Percentiles rank a stretch among this genome's conserved stretches.
Evolutionary conservation across 1,140 invertebrate genomes (phyloP).

Genomic region (Ditylenchus dipsaci): DNA sequence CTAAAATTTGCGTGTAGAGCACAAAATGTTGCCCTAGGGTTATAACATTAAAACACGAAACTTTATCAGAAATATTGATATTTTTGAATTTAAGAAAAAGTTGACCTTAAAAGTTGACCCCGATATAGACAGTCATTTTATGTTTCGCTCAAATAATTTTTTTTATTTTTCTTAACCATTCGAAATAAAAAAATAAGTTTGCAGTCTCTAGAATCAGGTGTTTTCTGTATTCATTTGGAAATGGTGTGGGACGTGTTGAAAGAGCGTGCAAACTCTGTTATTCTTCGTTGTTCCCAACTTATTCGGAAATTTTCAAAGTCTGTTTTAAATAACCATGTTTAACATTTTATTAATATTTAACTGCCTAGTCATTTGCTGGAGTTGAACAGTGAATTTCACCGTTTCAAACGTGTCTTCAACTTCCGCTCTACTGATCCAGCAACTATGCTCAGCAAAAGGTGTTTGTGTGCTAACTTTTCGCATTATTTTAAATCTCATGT

Average conservation of each 20-base stretch:
- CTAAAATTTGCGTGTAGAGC: too few species aligned
- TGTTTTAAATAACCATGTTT: conserved; percentile 8
- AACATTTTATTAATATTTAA: too few species aligned
- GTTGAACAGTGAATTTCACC: conserved; percentile 26
- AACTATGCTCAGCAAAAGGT: conserved; percentile 33
- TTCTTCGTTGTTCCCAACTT: conserved; percentile 30
- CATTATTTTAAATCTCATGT: conserved; percentile 5
- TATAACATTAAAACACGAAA: too few species aligned
- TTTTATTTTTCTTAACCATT: too few species aligned
- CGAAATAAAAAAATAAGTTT: not conserved
- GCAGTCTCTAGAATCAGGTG: conserved; percentile 27
- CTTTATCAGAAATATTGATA: too few species aligned
- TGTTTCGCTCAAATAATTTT: too few species aligned
- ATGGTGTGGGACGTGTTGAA: conserved; percentile 31
- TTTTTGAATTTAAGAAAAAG: too few species aligned
- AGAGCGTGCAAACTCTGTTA: conserved; percentile 27
- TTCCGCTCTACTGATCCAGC: conserved; percentile 35
- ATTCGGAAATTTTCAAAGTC: conserved; percentile 34
- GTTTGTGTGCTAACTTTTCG: not conserved
- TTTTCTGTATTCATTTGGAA: conserved; percentile 21
- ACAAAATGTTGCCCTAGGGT: too few species aligned
- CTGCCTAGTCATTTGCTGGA: conserved; percentile 18
- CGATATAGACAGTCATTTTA: too few species aligned
- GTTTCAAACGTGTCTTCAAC: conserved; percentile 30
- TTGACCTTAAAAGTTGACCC: too few species aligned